phyloP scores from a whole-genome alignment of 2,113 vertebrate genomes.

The Phoenicopterus ruber region DNA sequence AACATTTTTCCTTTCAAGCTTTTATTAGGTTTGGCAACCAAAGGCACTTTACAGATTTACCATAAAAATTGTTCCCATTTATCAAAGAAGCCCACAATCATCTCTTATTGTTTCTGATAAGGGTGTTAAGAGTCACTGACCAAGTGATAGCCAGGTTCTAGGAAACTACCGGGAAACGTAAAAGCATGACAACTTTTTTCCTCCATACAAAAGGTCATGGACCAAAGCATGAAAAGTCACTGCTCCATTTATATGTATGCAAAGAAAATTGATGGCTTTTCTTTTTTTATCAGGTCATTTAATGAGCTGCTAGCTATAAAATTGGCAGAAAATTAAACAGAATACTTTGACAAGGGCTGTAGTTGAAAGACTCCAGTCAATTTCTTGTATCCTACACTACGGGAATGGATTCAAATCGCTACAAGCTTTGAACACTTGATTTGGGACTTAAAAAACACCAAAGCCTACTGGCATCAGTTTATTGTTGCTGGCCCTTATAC shows the following conservation, averaged over 20 bases:
- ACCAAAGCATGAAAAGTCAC: background rate
- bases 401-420: background rate
- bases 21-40: background rate
- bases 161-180: background rate
- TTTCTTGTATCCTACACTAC: background rate
- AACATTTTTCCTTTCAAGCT: background rate
- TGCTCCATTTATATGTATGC: background rate
- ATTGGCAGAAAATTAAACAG: background rate
- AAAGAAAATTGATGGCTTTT: background rate
- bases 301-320: background rate
- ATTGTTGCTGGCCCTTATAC: background rate
- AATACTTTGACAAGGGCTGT: background rate
- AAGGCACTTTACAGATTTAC: background rate
- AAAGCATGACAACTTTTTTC: background rate
- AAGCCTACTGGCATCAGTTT: background rate
- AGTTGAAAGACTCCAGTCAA: background rate
- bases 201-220: background rate
- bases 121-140: background rate
- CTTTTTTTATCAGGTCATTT: background rate
- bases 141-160: background rate
- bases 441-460: background rate
- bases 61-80: background rate
- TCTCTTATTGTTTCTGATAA: background rate
- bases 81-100: background rate
- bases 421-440: background rate